Percentiles rank a stretch among this genome's conserved stretches.
Evolutionary conservation across 2,888 invertebrate species (phyloP).

Genomic region (Hypolimnas misippus): DNA sequence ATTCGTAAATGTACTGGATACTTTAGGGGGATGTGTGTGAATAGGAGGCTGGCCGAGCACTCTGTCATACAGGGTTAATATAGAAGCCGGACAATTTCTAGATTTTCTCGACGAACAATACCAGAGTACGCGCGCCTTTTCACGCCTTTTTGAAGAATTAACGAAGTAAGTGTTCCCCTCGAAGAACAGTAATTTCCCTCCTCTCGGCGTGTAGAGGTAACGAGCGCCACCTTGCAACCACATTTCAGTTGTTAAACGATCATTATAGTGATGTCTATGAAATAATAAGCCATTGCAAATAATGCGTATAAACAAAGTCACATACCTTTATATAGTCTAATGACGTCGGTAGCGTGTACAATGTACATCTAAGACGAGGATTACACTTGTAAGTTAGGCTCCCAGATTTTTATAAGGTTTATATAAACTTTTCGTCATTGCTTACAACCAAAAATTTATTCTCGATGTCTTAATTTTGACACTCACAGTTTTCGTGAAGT

Average conservation of each 20-base stretch:
- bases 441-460: too few species aligned
- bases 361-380: too few species aligned
- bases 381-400: too few species aligned
- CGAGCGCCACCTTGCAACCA: constrained; percentile 55
- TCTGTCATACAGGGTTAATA: constrained; percentile 59
- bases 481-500: too few species aligned
- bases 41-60: constrained; percentile 59
- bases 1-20: constrained; percentile 47
- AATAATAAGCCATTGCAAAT: constrained; percentile 6
- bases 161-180: constrained; percentile 67
- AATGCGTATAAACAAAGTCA: constrained; percentile 7
- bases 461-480: too few species aligned
- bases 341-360: neutral
- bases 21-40: constrained; percentile 66
- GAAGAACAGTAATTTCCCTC: constrained; percentile 62
- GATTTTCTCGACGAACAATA: constrained; percentile 69
- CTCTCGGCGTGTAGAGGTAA: constrained; percentile 60
- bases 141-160: constrained; percentile 58
- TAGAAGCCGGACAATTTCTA: constrained; percentile 60
- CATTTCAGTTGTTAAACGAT: constrained; percentile 39
- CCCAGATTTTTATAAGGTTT: too few species aligned
- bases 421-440: too few species aligned
- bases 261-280: constrained; percentile 12
- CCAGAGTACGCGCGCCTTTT: constrained; percentile 60
- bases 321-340: constrained; percentile 27